Evolutionary conservation across 2,797 vertebrate species (phyloP).

Genomic region (Leucoraja ocellata): DNA sequence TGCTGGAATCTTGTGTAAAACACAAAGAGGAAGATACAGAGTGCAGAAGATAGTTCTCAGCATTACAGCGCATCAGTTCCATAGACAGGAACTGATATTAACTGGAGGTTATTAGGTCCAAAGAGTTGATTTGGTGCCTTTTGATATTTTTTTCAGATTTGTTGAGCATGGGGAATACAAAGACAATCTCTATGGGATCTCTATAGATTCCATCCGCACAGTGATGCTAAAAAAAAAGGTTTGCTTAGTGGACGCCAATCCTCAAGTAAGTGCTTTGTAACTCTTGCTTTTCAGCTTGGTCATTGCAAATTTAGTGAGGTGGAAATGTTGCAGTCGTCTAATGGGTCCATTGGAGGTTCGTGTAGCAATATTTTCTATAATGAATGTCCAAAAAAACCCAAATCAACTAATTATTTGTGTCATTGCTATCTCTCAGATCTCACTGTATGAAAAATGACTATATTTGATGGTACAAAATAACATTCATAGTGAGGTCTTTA

Average conservation of each 20-base stretch:
- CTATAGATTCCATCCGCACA: slow-evolving; percentile 76
- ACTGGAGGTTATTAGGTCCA: too few relatives aligned
- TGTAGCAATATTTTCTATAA: neutral
- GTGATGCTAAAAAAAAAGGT: slow-evolving; percentile 77
- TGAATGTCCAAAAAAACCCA: neutral
- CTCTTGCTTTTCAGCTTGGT: neutral
- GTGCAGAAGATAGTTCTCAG: too few relatives aligned
- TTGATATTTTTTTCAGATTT: slow-evolving; percentile 60
- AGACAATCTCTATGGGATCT: slow-evolving; percentile 85
- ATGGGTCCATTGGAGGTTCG: neutral
- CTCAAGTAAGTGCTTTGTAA: slow-evolving; percentile 68
- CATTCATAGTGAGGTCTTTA: neutral
- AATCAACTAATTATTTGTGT: neutral
- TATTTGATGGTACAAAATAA: neutral
- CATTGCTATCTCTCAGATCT: neutral
- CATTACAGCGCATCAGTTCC: too few relatives aligned
- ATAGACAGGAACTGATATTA: too few relatives aligned
- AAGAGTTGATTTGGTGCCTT: neutral
- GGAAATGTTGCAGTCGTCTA: neutral
- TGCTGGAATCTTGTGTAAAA: too few relatives aligned
- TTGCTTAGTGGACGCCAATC: slow-evolving; percentile 85
- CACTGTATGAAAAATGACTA: neutral
- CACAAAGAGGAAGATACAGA: too few relatives aligned
- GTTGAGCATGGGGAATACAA: slow-evolving; percentile 89
- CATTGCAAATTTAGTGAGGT: neutral